Evolutionary conservation across 2,797 vertebrate genomes (phyloP), one percentile per base, ranked within the genome.

Genomic region (Calcarius lapponicus): DNA sequence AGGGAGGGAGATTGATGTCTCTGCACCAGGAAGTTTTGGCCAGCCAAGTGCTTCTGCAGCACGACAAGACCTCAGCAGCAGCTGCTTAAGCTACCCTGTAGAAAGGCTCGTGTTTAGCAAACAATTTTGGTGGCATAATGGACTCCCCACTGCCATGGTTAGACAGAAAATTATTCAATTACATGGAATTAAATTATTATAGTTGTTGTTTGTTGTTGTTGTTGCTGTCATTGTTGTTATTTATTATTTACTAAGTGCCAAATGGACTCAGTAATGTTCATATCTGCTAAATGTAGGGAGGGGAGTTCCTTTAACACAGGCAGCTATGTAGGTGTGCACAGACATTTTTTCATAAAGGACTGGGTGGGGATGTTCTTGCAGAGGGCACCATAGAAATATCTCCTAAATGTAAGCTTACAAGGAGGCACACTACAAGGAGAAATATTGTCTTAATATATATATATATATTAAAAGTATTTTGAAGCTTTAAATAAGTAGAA

Each of bases 11-110:
- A 96, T 83, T 95, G 88, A 96, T 94, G 65, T 70, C 86, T 75
- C 93, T 95, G 88, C 91, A 97, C 61, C 65, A 73, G 67, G 61
- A 97, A 71, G 19, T 71, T 94, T 85, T 96, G 95, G 90, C 90
- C 69, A 93, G 81, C 31, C 0, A 1, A 91, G 48, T 38, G 34
- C 42, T 96, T 94, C 84, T 78, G 90, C 84, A 95, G 62, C 73
- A 85, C 14, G 11, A 92, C 60, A 86, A 91, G 94, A 88, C 71
- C 80, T 80, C 42, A 2, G 80, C 73, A 96, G 82, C 86, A 92
- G 86, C 90, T 96, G 65, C 84, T 95, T 22, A 14, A 90, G 51
- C 83, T 60, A 14, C 45, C 86, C 29, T 10, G 69, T 72, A 67
- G 86, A 92, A 96, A 90, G 20, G 29, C 24, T 96, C 48, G 47